Conservation (phyloP, 1,140 invertebrate species). For the Eulimnadia texana region DNA sequence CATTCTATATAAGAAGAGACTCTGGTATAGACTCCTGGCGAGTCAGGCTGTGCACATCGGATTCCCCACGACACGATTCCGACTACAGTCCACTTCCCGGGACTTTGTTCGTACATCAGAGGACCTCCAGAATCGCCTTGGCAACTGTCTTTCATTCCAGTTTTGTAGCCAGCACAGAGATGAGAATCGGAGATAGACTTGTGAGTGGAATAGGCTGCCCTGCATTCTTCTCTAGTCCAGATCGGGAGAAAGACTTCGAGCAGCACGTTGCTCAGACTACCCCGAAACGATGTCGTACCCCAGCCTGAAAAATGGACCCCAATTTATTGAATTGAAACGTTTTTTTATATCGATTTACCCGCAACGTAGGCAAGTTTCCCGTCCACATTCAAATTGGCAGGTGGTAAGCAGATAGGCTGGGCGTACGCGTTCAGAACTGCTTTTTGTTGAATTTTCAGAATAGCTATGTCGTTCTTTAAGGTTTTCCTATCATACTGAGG, state of each 20-base stretch:
- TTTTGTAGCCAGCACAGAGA: slow-evolving; percentile 27
- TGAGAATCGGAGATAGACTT: slow-evolving; percentile 28
- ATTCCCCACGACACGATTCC: slow-evolving; percentile 77
- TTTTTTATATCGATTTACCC: not conserved
- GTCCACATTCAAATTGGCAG: slow-evolving; percentile 23
- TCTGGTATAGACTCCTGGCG: slow-evolving; percentile 54
- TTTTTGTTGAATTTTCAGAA: slow-evolving; percentile 21
- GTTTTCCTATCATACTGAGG: slow-evolving; percentile 23
- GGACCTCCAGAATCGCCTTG: slow-evolving; percentile 75
- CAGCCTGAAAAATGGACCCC: slow-evolving; percentile 36
- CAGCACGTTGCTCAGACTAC: slow-evolving; percentile 37
- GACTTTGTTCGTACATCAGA: slow-evolving; percentile 47
- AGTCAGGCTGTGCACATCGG: slow-evolving; percentile 46
- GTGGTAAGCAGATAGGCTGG: slow-evolving; percentile 28
- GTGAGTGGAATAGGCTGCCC: slow-evolving; percentile 19
- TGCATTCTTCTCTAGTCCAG: slow-evolving; percentile 35
- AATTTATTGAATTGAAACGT: not conserved
- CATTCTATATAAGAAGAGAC: slow-evolving; percentile 54
- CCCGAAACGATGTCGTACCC: slow-evolving; percentile 41
- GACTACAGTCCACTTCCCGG: slow-evolving; percentile 53
- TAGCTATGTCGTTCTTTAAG: slow-evolving; percentile 27
- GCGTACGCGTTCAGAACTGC: slow-evolving; percentile 22
- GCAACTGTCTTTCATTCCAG: slow-evolving; percentile 29
- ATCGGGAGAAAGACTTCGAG: slow-evolving; percentile 43
- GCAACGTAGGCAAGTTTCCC: slow-evolving; percentile 18